phyloP scores from a whole-genome alignment of 2,888 invertebrate genomes.

The Atrina japonica region DNA sequence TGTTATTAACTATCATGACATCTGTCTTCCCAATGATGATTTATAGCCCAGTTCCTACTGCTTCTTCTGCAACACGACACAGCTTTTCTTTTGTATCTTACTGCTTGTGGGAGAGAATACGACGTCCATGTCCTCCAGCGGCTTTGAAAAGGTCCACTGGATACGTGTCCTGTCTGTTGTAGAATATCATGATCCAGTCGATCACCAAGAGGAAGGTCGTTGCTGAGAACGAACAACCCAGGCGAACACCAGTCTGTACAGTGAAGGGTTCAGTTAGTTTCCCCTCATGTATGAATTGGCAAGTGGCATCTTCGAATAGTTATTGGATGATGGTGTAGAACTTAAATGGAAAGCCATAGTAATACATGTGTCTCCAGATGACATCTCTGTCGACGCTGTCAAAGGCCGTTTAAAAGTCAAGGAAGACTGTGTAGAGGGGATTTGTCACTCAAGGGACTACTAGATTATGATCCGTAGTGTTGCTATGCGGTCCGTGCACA shows the following conservation, averaged over 20 bases:
- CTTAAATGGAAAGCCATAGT: background rate
- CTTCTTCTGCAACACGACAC: background rate
- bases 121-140: background rate
- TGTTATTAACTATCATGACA: constrained; percentile 12
- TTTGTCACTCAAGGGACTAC: background rate
- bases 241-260: background rate
- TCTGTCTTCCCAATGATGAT: too few species aligned
- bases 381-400: background rate
- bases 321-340: background rate
- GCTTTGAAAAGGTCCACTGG: background rate
- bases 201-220: background rate
- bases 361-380: background rate
- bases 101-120: background rate
- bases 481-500: too few species aligned
- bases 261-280: constrained; percentile 8
- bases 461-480: too few species aligned
- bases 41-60: background rate
- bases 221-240: background rate
- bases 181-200: background rate
- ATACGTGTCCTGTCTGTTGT: too few species aligned
- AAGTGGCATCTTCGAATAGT: background rate
- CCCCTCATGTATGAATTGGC: constrained; percentile 1
- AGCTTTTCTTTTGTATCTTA: background rate
- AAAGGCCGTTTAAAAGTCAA: background rate
- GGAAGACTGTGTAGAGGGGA: background rate